Base-by-base conservation (phyloP, 1,140 invertebrate species). In the Zaprionus inermis region DNA sequence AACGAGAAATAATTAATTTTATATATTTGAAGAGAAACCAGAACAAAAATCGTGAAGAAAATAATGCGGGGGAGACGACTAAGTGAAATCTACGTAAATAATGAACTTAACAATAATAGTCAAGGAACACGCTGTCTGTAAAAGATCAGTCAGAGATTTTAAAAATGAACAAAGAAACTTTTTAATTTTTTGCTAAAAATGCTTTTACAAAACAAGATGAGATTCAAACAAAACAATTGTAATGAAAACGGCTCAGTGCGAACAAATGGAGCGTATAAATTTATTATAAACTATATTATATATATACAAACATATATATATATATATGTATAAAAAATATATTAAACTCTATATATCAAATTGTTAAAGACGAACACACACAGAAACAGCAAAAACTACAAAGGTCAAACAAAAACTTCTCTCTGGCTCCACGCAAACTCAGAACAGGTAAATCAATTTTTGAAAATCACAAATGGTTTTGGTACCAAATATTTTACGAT, bases 181-280 rank as follows among this genome's bases (percentile, higher is more conserved):
- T 89, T 89, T 84, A 89, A 89, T 90, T 89, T 89, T 89, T 89
- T 89, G 84, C 84, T 89, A 89, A 84, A 78, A 89, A 81, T 90
- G 84, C 84, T 89, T 88, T 84, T 89, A 89, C 85, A 89, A 89
- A 77, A 69, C 18, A 49, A 59, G 59, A 67, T 63, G 59, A 67
- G 67, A 70, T 81, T 59, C 76, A 81, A 70, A 70, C 28, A 64
- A 7, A 49, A 49, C 44, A 49, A 49, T 68, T 71, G 63, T 76
- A 69, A 61, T 67, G 65, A 61, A 38, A 78, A 69, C 60, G 82
- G 41, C 56, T 73, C 63, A 76, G 61, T 65, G 60, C 67, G 22
- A 63, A 69, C 51, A 75, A 77, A 76, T 18, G 67, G 69, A 84
- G 77, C 74, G 69, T 70, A 80, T 84, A 77, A 89, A 89, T 89